These are phyloP conservation scores for Sinocyclocheilus grahami DNA, from an alignment of 2,113 vertebrate species.

Conservation along the genomic window DNA sequence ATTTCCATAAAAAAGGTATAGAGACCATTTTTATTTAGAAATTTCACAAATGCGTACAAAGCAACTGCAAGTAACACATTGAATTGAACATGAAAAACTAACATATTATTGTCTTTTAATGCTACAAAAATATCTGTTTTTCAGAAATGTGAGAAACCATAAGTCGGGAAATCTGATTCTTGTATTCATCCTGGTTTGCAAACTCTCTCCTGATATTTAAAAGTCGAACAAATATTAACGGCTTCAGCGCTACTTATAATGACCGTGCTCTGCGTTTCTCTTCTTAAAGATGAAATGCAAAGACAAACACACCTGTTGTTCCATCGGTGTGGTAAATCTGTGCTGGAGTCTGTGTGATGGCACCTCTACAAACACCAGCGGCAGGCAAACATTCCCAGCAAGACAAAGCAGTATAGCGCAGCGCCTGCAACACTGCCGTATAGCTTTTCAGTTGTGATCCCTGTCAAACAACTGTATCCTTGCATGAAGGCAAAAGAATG, in stretches of 20 bases:
- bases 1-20: no score
- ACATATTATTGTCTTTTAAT: no score
- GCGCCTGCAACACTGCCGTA: background rate
- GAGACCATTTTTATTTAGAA: no score
- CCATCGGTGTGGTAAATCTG: constrained; percentile 1
- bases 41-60: no score
- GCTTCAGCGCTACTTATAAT: background rate
- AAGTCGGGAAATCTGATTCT: background rate
- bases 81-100: no score
- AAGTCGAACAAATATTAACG: background rate
- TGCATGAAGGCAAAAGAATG: constrained; percentile 16
- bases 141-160: background rate
- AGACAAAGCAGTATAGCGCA: constrained; percentile 16
- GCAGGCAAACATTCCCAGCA: constrained; percentile 16
- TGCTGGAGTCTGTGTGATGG: background rate
- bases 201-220: background rate
- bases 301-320: constrained; percentile 34
- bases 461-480: constrained; percentile 48
- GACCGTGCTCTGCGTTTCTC: background rate
- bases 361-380: background rate
- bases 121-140: no score
- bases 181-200: background rate
- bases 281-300: constrained; percentile 8
- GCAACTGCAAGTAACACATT: no score
- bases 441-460: constrained; percentile 30